Evolutionary conservation across 1,140 invertebrate genomes (phyloP).

Genomic region (Pogonomyrmex californicus): DNA sequence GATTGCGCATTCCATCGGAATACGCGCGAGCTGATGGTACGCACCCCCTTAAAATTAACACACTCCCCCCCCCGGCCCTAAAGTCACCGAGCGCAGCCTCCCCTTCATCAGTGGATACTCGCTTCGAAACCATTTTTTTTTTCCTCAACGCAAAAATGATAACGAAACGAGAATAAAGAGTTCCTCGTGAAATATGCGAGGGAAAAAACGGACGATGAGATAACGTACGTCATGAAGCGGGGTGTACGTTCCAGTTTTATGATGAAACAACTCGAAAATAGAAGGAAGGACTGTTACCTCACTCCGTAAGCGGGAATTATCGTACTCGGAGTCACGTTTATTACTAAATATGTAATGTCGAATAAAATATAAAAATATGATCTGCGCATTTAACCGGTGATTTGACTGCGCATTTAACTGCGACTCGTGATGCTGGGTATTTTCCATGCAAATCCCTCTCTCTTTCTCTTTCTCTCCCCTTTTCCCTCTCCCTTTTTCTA

Average conservation of each 20-base stretch:
- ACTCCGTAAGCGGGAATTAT: background rate
- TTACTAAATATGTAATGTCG: background rate
- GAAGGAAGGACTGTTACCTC: background rate
- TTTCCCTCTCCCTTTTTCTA: too few species aligned
- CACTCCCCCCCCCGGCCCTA: too few species aligned
- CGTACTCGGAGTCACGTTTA: background rate
- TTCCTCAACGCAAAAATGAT: background rate
- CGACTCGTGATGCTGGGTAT: conserved; percentile 1
- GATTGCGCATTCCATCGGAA: background rate
- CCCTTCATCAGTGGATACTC: background rate
- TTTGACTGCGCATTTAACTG: conserved; percentile 23
- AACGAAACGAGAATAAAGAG: background rate
- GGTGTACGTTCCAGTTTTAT: background rate
- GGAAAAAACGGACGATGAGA: background rate
- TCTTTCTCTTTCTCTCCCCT: background rate
- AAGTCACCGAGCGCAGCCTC: background rate
- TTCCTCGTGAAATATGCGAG: background rate
- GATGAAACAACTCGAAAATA: too few species aligned
- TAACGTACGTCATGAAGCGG: background rate
- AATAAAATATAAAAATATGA: background rate
- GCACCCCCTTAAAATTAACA: background rate
- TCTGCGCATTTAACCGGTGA: conserved; percentile 11
- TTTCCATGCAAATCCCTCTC: background rate
- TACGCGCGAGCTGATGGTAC: background rate
- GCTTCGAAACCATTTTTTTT: background rate